Evolutionary conservation across 2,797 vertebrate genomes (phyloP).

Genomic region (Thalassophryne amazonica): DNA sequence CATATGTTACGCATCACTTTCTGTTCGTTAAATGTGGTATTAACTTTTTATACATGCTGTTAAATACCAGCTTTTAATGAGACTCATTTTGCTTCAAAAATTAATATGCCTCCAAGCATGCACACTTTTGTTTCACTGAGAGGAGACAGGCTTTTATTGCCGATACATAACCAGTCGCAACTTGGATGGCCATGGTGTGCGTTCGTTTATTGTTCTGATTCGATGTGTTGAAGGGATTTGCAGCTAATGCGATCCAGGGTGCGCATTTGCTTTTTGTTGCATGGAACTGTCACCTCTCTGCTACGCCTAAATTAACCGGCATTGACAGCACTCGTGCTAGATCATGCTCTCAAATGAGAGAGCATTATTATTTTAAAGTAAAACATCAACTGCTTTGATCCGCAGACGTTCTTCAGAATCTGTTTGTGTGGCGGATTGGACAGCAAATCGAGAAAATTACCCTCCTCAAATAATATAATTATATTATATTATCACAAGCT

Average conservation of each 20-base stretch:
- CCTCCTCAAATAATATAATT: not conserved
- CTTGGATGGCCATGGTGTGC: slow-evolving; percentile 10
- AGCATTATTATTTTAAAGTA: too few species aligned
- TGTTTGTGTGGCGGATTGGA: not conserved
- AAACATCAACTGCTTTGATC: not conserved
- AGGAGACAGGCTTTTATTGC: not conserved
- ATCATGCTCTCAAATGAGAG: too few species aligned
- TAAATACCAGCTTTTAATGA: not conserved
- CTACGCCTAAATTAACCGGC: too few species aligned
- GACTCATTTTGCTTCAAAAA: not conserved
- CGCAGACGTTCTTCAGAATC: not conserved
- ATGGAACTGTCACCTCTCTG: too few species aligned
- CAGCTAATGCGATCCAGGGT: slow-evolving; percentile 17
- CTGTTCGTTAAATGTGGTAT: slow-evolving; percentile 1
- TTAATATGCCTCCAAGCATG: slow-evolving; percentile 6
- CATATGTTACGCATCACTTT: not conserved
- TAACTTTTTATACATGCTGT: not conserved
- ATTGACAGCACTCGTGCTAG: too few species aligned
- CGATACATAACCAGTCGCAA: slow-evolving; percentile 8
- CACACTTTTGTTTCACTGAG: not conserved
- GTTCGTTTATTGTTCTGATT: slow-evolving; percentile 9
- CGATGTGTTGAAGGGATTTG: slow-evolving; percentile 25
- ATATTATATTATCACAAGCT: not conserved
- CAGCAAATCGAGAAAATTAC: not conserved
- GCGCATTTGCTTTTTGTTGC: too few species aligned